Evolutionary conservation across 2,113 vertebrate species (phyloP), one percentile per base, ranked within the genome.

Genomic region (Carettochelys insculpta): DNA sequence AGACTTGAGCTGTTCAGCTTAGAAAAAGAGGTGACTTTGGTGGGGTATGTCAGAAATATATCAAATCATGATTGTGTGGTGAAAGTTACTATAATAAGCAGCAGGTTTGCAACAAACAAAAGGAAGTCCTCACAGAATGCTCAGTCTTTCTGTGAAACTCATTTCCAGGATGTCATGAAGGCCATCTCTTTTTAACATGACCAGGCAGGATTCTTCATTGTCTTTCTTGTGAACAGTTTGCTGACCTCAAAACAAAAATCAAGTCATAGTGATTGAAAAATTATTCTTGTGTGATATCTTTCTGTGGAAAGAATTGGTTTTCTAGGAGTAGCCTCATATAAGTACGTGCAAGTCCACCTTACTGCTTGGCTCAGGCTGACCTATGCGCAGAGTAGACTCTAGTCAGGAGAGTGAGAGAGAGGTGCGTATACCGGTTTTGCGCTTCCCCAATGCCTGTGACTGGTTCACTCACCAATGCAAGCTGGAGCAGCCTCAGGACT

Each of bases 301-400:
- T 58, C 5, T n/a, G 73, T 25, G 41, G 61, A 86, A 73, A 48
- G 80, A 80, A 2, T 78, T 1, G 79, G n/a, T 38, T 90, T 34
- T 86, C 52, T 89, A 78, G 79, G 92, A 38, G 48, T 83, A 3
- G 4, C 54, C 10, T 58, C 29, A 58, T 27, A 12, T 13, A 58
- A 58, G 12, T 31, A 58, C 27, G 29, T 58, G 54, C 54, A 58
- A 58, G 61, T 68, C 14, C 16, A n/a, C n/a, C 16, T n/a, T 85
- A 2, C 58, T 68, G 31, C 68, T 92, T 89, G 43, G 90, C 68
- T 93, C 83, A 84, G 83, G 68, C 22, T 96, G 54, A 58, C 54
- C 25, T 88, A 73, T 93, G 78, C 87, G 92, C 58, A 90, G 43
- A 47, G 43, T 11, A 68, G 61, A 8, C 68, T 94, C 75, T 53